phyloP scores from a whole-genome alignment of 2,888 invertebrate genomes.

The Hirtodrosophila confusa region DNA sequence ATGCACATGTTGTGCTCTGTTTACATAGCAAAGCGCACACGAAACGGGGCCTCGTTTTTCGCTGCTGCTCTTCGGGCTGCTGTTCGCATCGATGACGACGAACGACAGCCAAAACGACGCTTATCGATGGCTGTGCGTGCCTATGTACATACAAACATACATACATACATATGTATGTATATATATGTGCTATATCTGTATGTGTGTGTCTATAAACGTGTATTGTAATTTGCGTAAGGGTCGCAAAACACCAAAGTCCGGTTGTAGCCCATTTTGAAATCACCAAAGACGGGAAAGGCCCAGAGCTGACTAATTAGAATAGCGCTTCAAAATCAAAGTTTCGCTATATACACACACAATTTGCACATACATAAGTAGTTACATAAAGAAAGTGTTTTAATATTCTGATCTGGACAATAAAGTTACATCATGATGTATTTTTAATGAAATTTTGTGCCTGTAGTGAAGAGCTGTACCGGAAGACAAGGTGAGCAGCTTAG shows the following conservation, averaged over 20 bases:
- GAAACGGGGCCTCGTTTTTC: slow-evolving; percentile 69
- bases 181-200: slow-evolving; percentile 8
- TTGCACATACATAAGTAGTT: neutral
- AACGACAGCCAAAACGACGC: slow-evolving; percentile 35
- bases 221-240: slow-evolving; percentile 27
- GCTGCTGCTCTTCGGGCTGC: slow-evolving; percentile 41
- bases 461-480: too few relatives aligned
- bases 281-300: slow-evolving; percentile 42
- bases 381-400: too few relatives aligned
- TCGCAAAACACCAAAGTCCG: slow-evolving; percentile 15
- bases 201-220: slow-evolving; percentile 14
- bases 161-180: too few relatives aligned
- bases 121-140: slow-evolving; percentile 64
- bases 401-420: slow-evolving; percentile 1
- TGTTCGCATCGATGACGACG: slow-evolving; percentile 33
- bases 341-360: neutral
- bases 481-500: too few relatives aligned
- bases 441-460: too few relatives aligned
- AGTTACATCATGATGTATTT: too few relatives aligned
- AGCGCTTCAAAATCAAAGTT: slow-evolving; percentile 37
- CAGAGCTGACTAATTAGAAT: slow-evolving; percentile 64
- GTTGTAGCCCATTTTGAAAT: slow-evolving; percentile 15
- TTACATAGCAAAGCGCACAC: slow-evolving; percentile 73
- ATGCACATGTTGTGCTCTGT: slow-evolving; percentile 56
- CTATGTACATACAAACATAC: slow-evolving; percentile 22